phyloP scores from a whole-genome alignment of 2,113 vertebrate genomes.

The Pampusana beccarii region DNA sequence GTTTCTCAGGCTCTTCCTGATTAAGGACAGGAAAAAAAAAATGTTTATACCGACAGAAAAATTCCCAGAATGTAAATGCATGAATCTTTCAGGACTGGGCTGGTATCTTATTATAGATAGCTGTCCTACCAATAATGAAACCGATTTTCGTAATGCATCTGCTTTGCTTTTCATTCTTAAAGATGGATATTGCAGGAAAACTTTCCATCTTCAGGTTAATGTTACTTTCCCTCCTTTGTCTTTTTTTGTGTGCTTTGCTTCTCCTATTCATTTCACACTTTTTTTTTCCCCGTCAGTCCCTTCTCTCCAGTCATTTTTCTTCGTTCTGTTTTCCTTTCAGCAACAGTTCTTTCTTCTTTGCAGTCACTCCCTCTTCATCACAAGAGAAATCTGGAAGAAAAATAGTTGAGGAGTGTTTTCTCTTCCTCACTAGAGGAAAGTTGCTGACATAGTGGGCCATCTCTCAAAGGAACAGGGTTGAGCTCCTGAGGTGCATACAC shows the following conservation, averaged over 20 bases:
- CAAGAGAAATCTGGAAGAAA: conserved; percentile 14
- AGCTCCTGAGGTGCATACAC: background rate
- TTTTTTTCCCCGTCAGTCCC: background rate
- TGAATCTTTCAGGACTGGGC: background rate
- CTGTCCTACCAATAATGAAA: background rate
- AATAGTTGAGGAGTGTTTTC: background rate
- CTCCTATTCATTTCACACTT: background rate
- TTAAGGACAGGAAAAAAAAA: background rate
- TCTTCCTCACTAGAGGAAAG: background rate
- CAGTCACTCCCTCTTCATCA: background rate
- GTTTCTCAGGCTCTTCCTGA: background rate
- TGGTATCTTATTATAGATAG: background rate
- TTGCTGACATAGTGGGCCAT: background rate
- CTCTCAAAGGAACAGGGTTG: background rate
- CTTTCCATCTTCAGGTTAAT: background rate
- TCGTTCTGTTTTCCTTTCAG: background rate
- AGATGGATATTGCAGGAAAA: background rate
- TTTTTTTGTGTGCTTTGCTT: background rate
- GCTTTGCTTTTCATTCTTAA: background rate
- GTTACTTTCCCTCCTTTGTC: background rate
- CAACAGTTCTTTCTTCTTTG: conserved; percentile 3
- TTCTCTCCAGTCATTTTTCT: conserved; percentile 9
- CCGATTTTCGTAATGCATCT: background rate
- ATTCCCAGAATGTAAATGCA: background rate
- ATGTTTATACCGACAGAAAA: background rate